These are phyloP conservation scores for Strigamia crassipes DNA, from an alignment of 2,888 invertebrate genomes.

Conservation along the genomic window DNA sequence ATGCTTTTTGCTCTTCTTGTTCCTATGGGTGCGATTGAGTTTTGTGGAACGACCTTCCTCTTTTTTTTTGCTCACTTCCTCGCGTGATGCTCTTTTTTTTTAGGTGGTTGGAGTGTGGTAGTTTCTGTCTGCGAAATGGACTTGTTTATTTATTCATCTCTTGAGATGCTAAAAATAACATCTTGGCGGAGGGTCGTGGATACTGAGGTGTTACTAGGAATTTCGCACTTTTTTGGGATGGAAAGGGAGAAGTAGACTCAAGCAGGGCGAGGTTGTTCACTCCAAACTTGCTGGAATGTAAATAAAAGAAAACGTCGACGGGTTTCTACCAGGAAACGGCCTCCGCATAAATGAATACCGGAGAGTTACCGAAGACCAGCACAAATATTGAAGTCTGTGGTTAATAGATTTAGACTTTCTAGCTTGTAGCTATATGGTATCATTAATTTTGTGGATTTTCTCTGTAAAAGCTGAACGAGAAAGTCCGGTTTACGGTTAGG, in stretches of 20 bases:
- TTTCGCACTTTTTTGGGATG: not conserved
- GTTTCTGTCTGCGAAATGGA: not conserved
- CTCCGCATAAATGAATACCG: no score
- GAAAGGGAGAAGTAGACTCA: not conserved
- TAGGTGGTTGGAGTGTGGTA: not conserved
- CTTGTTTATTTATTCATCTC: slow-evolving; percentile 34
- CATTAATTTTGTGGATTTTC: no score
- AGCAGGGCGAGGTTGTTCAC: slow-evolving; percentile 10
- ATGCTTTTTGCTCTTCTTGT: not conserved
- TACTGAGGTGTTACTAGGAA: slow-evolving; percentile 32
- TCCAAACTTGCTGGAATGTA: not conserved
- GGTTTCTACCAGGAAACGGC: not conserved
- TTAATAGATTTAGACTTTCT: no score
- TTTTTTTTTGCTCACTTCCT: not conserved
- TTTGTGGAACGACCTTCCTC: slow-evolving; percentile 2
- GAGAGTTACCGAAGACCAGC: no score
- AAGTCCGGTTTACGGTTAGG: no score
- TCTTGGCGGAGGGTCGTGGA: slow-evolving; percentile 15
- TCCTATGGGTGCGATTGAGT: not conserved
- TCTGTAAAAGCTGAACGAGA: no score
- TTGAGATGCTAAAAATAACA: slow-evolving; percentile 25
- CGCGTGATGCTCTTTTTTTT: not conserved
- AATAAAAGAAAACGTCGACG: not conserved
- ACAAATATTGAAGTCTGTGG: no score
- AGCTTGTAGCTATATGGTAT: no score